Base-by-base conservation (phyloP, 2,888 invertebrate genomes). In the Fragum fragum region DNA sequence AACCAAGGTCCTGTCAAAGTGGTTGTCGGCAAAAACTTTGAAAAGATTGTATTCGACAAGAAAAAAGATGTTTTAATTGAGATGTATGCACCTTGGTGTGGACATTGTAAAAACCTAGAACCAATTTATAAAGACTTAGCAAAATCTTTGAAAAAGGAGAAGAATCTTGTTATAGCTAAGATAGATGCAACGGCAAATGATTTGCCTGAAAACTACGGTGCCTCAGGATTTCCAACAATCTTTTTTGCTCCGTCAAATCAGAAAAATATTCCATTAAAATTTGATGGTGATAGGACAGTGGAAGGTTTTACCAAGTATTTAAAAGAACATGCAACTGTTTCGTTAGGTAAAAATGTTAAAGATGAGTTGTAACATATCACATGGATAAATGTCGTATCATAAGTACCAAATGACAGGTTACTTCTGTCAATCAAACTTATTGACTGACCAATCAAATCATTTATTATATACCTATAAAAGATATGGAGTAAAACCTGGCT, bases 31-130 rank as follows among this genome's bases (percentile, higher is more conserved):
- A 94, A 95, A 76, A 95, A 94, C 66, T 96, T 96, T 88, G 95
- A 95, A 47, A 83, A 94, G 23, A 93, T 95, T 71, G 95, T 96
- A 42, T 87, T 93, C 57, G 95, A 95, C 86, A 91, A 93, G 29
- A 91, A 90, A 1, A 95, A 96, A 87, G 95, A 96, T 89, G 95
- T 95, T 3, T 91, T 96, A 9, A 94, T 96, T 76, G 96, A 96
- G 87, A 95, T 96, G 85, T 96, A 96, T 87, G 96, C 96, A 6
- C 96, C 96, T 1, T 96, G 96, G 96, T 95, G 96, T 90, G 96
- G 95, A 1, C 96, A 96, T 87, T 96, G 96, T 91, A 95, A 96
- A 91, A 91, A 93, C 42, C 93, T 96, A 57, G 96, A 96, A 84
- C 95, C 95, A 16, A 92, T 92, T 14, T 95, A 94, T 88, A 94